Conservation (phyloP, 2,797 vertebrate species). For the Falco columbarius region DNA sequence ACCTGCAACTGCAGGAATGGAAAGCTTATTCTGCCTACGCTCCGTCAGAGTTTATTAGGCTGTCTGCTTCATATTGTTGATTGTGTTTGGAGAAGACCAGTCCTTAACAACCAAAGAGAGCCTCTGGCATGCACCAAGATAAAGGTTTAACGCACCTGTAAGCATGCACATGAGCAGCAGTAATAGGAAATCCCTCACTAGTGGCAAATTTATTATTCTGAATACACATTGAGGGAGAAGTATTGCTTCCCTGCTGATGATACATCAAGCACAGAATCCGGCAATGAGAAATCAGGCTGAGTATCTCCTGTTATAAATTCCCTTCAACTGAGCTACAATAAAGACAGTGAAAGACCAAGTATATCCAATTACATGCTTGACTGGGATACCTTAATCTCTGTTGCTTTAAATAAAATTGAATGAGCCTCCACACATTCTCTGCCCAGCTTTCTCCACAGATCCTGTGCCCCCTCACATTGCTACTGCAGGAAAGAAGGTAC, state of each 20-base stretch:
- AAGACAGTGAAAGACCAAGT: not conserved
- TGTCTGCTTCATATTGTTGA: not conserved
- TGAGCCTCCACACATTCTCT: not conserved
- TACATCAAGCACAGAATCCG: not conserved
- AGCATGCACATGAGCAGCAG: not conserved
- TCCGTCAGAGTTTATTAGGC: not conserved
- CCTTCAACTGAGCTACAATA: not conserved
- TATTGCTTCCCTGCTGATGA: not conserved
- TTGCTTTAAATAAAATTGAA: conserved; percentile 8
- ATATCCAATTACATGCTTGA: not conserved
- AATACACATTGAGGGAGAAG: not conserved
- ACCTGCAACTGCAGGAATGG: not conserved
- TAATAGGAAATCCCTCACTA: not conserved
- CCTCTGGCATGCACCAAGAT: not conserved
- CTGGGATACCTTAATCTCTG: not conserved
- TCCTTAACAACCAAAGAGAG: not conserved
- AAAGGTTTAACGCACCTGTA: not conserved
- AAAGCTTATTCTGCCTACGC: not conserved
- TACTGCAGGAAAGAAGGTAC: not conserved
- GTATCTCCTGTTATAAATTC: not conserved
- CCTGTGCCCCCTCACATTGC: not conserved
- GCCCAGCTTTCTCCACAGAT: not conserved
- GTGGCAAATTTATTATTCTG: not conserved
- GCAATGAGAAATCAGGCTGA: not conserved
- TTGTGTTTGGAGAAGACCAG: not conserved